Conservation (phyloP, 1,140 invertebrate genomes). For the Diachasma alloeum region DNA sequence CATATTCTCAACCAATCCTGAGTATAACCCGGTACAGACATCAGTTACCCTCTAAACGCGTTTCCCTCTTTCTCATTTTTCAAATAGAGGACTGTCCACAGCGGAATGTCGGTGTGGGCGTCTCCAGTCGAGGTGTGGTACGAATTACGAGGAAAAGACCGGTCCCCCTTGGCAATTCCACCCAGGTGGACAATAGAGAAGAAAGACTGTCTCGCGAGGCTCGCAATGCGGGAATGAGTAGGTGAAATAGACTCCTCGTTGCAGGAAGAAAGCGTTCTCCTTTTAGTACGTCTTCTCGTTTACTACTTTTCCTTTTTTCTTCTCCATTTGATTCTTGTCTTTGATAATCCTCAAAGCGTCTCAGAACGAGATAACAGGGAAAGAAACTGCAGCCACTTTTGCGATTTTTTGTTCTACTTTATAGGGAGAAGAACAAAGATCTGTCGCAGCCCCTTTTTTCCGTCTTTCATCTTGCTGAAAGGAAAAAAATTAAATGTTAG, state of each 20-base stretch:
- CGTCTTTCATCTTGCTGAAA: too few species aligned
- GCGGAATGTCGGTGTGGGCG: constrained; percentile 22
- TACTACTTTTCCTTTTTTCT: neutral
- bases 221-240: neutral
- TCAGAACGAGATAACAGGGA: neutral
- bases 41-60: too few species aligned
- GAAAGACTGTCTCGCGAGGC: neutral
- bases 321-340: neutral
- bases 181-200: neutral
- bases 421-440: too few species aligned
- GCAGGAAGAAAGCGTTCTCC: too few species aligned
- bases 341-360: neutral
- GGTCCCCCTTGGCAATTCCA: neutral
- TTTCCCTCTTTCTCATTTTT: neutral
- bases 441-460: too few species aligned
- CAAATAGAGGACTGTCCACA: neutral
- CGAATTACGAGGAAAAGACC: constrained; percentile 20
- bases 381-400: neutral
- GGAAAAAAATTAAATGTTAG: too few species aligned
- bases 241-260: neutral
- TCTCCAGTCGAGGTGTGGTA: constrained; percentile 35
- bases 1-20: too few species aligned
- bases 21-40: too few species aligned
- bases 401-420: too few species aligned
- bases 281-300: neutral